Conservation (phyloP, 2,888 invertebrate genomes). For the Erebia epiphron region DNA sequence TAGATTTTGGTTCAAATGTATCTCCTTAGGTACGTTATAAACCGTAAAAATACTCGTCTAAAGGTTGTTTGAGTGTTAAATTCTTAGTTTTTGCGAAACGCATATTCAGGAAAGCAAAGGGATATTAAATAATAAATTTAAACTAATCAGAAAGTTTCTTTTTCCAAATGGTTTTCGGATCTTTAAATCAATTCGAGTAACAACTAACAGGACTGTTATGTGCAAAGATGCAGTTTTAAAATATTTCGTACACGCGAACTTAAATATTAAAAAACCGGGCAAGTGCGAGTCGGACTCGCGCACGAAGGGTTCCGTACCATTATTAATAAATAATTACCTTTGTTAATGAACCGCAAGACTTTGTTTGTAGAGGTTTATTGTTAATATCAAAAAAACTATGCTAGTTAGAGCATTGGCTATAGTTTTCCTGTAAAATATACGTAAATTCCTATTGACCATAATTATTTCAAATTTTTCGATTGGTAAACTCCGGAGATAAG, state of each 20-base stretch:
- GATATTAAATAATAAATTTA: background rate
- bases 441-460: too few species aligned
- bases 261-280: conserved; percentile 31
- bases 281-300: too few species aligned
- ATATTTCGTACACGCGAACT: conserved; percentile 29
- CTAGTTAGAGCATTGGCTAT: too few species aligned
- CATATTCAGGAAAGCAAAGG: background rate
- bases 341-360: too few species aligned
- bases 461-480: too few species aligned
- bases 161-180: background rate
- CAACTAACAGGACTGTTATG: conserved; percentile 24
- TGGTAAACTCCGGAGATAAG: too few species aligned
- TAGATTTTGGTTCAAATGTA: too few species aligned
- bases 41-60: background rate
- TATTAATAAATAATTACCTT: too few species aligned
- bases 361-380: too few species aligned
- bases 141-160: background rate
- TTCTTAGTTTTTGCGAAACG: background rate
- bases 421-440: too few species aligned
- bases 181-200: conserved; percentile 12
- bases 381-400: too few species aligned
- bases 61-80: background rate
- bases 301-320: too few species aligned
- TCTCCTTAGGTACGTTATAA: background rate
- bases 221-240: conserved; percentile 27